Evolutionary conservation across 2,888 invertebrate species (phyloP).

Genomic region (Cantharis flavilabris): DNA sequence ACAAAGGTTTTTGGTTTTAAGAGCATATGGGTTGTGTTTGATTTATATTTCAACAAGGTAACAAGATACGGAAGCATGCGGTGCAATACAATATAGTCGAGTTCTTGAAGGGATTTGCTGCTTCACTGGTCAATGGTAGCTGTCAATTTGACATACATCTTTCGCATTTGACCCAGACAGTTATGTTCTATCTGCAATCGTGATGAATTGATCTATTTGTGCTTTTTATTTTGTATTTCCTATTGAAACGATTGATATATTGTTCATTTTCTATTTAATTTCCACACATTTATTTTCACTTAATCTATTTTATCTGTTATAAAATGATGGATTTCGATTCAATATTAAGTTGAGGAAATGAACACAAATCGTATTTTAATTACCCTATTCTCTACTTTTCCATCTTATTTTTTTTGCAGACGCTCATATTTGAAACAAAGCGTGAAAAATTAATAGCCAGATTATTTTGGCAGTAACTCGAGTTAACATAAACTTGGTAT

Average conservation of each 20-base stretch:
- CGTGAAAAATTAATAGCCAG: not conserved
- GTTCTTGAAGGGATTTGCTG: slow-evolving; percentile 25
- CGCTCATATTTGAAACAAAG: not conserved
- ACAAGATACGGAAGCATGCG: slow-evolving; percentile 21
- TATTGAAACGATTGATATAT: slow-evolving; percentile 13
- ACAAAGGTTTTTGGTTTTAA: slow-evolving; percentile 8
- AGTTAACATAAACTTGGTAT: not conserved
- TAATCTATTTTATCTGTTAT: not conserved
- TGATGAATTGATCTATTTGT: slow-evolving; percentile 25
- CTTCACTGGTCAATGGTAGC: slow-evolving; percentile 28
- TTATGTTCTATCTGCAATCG: slow-evolving; percentile 12
- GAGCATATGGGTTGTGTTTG: slow-evolving; percentile 9
- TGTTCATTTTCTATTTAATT: slow-evolving; percentile 7
- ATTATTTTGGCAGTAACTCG: not conserved
- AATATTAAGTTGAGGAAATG: not conserved
- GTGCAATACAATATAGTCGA: slow-evolving; percentile 18
- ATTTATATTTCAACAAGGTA: slow-evolving; percentile 30
- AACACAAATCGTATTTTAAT: not conserved
- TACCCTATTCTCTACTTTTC: not conserved
- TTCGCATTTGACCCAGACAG: slow-evolving; percentile 25
- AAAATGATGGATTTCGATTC: not conserved
- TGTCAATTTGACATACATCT: slow-evolving; percentile 30
- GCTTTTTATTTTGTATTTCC: slow-evolving; percentile 9
- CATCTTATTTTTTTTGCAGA: not conserved
- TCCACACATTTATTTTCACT: not conserved